Conservation (phyloP, 2,113 vertebrate genomes). For the Entomyzon cyanotis region DNA sequence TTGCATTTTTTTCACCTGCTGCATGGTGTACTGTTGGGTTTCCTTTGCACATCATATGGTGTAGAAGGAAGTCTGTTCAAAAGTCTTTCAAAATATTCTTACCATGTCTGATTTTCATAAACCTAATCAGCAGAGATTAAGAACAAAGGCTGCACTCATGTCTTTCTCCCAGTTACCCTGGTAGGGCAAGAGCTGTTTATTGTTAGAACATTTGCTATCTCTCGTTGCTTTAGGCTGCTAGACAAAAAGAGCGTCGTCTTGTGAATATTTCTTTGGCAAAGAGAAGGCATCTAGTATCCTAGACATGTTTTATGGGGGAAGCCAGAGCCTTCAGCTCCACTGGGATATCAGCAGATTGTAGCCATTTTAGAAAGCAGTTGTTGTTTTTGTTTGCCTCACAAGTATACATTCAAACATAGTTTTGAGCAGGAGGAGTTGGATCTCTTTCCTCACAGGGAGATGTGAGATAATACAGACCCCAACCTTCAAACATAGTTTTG, state of each 20-base stretch:
- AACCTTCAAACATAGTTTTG: neutral
- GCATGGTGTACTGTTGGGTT: neutral
- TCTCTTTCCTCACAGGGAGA: neutral
- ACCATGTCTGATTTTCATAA: conserved; percentile 18
- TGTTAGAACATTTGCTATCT: neutral
- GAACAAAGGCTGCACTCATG: neutral
- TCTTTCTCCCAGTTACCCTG: neutral
- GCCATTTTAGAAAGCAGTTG: neutral
- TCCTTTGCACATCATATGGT: neutral
- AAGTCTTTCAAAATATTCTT: neutral
- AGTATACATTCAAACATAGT: fast-evolving
- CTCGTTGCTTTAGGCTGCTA: neutral
- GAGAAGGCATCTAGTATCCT: neutral
- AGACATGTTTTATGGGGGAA: neutral
- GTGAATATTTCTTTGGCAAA: neutral
- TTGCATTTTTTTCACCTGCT: neutral
- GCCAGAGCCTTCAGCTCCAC: neutral
- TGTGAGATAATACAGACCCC: neutral
- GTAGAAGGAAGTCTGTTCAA: neutral
- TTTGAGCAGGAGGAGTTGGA: neutral
- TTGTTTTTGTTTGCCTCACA: neutral
- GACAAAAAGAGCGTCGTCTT: neutral
- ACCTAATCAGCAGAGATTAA: neutral
- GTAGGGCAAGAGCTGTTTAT: neutral
- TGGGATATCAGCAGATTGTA: neutral